These are phyloP conservation scores for Threskiornis aethiopicus DNA, from an alignment of 2,797 vertebrate species.

Conservation along the genomic window DNA sequence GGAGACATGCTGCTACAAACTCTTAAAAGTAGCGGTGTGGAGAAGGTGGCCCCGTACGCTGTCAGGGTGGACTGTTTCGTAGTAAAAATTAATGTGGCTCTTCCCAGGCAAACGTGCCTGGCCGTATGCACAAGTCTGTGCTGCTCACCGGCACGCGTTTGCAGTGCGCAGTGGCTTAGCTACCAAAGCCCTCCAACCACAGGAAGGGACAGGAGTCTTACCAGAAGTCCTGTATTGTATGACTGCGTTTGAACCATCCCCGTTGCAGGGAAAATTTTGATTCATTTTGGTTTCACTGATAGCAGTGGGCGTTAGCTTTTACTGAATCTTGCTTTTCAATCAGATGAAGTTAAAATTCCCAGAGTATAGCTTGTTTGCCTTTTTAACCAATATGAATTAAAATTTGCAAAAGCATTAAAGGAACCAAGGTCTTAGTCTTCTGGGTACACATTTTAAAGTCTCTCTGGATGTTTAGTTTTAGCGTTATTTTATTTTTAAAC, in stretches of 20 bases:
- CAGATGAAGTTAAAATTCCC: not conserved
- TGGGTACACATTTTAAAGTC: not conserved
- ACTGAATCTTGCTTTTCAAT: not conserved
- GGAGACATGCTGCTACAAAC: not conserved
- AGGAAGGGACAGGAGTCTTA: not conserved
- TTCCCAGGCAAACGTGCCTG: not conserved
- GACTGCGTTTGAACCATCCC: not conserved
- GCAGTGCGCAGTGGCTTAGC: no score
- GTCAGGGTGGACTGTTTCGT: not conserved
- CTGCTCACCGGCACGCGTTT: accelerated
- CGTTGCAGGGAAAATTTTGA: not conserved
- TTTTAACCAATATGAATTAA: not conserved
- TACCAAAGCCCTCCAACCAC: not conserved
- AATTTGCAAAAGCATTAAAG: not conserved
- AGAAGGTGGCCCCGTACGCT: not conserved
- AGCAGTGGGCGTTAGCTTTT: not conserved
- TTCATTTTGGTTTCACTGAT: not conserved
- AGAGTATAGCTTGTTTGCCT: not conserved
- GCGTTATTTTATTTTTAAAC: not conserved
- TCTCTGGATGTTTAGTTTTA: not conserved
- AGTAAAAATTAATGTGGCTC: not conserved
- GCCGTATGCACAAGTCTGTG: accelerated
- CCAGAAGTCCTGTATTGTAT: not conserved
- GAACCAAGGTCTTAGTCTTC: not conserved
- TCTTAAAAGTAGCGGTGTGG: not conserved